phyloP scores from a whole-genome alignment of 2,888 invertebrate genomes.

The Athalia rosae region DNA sequence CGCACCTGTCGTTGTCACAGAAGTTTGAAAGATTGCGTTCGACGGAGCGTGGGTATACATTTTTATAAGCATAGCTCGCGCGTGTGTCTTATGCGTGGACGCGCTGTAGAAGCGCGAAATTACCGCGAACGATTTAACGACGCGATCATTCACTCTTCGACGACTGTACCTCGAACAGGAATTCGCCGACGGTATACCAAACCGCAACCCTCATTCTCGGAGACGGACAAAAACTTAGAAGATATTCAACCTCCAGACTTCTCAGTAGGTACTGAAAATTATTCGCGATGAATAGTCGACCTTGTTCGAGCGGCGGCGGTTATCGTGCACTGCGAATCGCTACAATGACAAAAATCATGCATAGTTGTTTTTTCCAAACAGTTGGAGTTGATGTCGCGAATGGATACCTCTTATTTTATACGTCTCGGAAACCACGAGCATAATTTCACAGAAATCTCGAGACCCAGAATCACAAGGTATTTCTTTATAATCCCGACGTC shows the following conservation, averaged over 20 bases:
- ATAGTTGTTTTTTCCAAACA: neutral
- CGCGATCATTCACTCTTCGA: neutral
- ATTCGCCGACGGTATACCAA: constrained; percentile 7
- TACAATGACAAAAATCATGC: neutral
- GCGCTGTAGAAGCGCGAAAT: neutral
- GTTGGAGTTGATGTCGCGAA: too few relatives aligned
- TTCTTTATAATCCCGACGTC: neutral
- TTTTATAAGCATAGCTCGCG: neutral
- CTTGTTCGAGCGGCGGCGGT: constrained; percentile 7
- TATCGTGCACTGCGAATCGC: constrained; percentile 4
- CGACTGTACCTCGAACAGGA: neutral
- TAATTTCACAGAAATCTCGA: neutral
- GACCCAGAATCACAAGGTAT: too few relatives aligned
- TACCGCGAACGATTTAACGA: neutral
- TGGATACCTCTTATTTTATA: too few relatives aligned
- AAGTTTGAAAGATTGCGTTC: constrained; percentile 20
- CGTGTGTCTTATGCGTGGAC: neutral
- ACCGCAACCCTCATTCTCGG: neutral
- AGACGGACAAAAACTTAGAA: constrained; percentile 18
- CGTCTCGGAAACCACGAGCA: too few relatives aligned
- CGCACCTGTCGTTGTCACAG: neutral
- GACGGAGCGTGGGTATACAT: neutral
- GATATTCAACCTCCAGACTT: neutral
- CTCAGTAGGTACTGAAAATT: neutral
- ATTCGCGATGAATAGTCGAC: constrained; percentile 5